These are phyloP conservation scores for Lysandra bellargus DNA, from an alignment of 2,888 invertebrate genomes.

Conservation along the genomic window DNA sequence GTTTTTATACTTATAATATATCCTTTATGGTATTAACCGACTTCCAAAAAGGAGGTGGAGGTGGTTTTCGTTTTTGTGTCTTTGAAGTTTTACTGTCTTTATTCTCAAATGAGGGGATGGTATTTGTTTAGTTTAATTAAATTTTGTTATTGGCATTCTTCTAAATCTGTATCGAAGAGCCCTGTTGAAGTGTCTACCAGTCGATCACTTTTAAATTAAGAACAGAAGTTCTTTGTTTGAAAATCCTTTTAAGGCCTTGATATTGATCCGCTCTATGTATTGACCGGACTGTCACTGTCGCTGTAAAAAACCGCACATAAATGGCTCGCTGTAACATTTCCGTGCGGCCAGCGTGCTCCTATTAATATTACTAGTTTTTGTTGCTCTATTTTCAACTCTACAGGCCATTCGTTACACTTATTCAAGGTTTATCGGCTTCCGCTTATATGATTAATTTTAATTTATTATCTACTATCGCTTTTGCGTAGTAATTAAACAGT, in stretches of 20 bases:
- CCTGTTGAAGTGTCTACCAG: neutral
- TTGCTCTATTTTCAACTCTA: constrained; percentile 24
- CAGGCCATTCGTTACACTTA: neutral
- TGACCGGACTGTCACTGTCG: neutral
- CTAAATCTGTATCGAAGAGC: neutral
- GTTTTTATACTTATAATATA: too few species aligned
- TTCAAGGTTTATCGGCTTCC: constrained; percentile 26
- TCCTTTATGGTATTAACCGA: too few species aligned
- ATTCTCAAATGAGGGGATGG: neutral
- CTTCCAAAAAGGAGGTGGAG: neutral
- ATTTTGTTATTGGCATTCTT: neutral
- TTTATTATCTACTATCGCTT: constrained; percentile 15
- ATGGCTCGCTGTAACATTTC: constrained; percentile 21
- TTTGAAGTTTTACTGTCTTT: neutral
- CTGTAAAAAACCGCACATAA: neutral
- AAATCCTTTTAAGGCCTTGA: constrained; percentile 4
- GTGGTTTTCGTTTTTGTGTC: neutral
- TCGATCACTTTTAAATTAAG: neutral
- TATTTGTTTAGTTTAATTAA: neutral
- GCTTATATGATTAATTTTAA: constrained; percentile 16
- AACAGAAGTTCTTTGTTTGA: constrained; percentile 15
- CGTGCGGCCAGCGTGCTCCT: neutral
- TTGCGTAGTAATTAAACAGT: neutral
- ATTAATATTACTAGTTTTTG: constrained; percentile 11
- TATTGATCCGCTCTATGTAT: neutral